phyloP scores from a whole-genome alignment of 2,113 vertebrate genomes.

The Vulpes lagopus region DNA sequence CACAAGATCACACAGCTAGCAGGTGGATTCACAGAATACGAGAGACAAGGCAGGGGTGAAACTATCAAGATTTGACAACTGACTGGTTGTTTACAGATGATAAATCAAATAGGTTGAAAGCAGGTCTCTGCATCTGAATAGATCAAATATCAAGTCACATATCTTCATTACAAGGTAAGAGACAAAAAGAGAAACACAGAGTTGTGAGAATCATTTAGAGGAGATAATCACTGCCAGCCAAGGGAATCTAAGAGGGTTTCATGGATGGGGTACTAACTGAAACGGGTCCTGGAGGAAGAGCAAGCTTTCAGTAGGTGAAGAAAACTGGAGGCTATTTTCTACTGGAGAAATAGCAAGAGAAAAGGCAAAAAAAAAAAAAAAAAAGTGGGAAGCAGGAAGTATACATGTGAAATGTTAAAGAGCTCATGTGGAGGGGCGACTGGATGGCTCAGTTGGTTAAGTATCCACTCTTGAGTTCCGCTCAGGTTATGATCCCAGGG shows the following conservation, averaged over 20 bases:
- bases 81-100: background rate
- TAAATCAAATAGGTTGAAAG: slow-evolving; percentile 43
- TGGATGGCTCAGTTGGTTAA: background rate
- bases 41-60: background rate
- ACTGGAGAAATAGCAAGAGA: background rate
- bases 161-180: slow-evolving; percentile 53
- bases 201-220: slow-evolving; percentile 10
- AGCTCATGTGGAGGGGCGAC: background rate
- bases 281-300: slow-evolving; percentile 24
- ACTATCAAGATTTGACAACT: background rate
- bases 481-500: background rate
- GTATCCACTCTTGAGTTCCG: background rate
- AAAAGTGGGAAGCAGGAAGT: background rate
- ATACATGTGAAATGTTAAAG: background rate
- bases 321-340: slow-evolving; percentile 40
- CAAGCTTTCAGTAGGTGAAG: background rate
- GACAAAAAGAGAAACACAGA: background rate
- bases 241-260: background rate
- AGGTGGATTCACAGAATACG: slow-evolving; percentile 25
- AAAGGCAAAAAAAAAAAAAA: background rate
- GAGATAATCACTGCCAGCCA: background rate
- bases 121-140: background rate
- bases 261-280: background rate
- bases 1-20: background rate
- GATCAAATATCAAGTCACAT: slow-evolving; percentile 42